Evolutionary conservation across 2,113 vertebrate species (phyloP).

Genomic region (Leiothrix lutea): DNA sequence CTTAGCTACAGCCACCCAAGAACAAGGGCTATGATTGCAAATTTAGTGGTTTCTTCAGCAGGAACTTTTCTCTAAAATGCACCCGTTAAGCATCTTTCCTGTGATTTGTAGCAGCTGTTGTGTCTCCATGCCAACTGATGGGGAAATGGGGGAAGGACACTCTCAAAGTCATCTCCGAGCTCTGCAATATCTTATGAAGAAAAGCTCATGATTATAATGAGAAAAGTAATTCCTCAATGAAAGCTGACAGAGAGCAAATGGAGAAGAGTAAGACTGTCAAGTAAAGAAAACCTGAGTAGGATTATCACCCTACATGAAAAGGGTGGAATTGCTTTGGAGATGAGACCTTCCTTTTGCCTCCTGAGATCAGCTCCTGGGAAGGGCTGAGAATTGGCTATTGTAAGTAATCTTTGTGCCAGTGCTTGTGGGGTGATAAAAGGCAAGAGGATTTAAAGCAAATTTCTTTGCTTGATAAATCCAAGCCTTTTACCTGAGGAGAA

Average conservation of each 20-base stretch:
- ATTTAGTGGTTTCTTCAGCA: slow-evolving; percentile 15
- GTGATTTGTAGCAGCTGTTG: slow-evolving; percentile 50
- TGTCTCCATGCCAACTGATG: slow-evolving; percentile 47
- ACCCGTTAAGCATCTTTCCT: background rate
- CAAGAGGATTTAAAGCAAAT: background rate
- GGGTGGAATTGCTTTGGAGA: background rate
- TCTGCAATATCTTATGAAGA: background rate
- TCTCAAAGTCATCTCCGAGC: slow-evolving; percentile 24
- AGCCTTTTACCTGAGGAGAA: background rate
- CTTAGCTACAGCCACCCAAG: background rate
- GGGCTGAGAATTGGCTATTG: background rate
- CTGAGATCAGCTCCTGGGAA: background rate
- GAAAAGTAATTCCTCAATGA: background rate
- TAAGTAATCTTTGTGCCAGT: background rate
- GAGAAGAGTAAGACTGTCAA: background rate
- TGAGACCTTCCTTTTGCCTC: background rate
- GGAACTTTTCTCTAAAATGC: background rate
- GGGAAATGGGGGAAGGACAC: background rate
- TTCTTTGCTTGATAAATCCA: background rate
- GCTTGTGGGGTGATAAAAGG: background rate
- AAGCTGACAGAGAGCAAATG: background rate
- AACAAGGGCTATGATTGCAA: slow-evolving; percentile 18
- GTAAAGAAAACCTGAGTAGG: background rate
- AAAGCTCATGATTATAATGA: slow-evolving; percentile 41
- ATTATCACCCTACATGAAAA: background rate